A percentile compares a stretch with the other conserved stretches of the same genome.
These are phyloP conservation scores for Odobenus rosmarus DNA, from an alignment of 2,113 vertebrate genomes.

Conservation along the genomic window DNA sequence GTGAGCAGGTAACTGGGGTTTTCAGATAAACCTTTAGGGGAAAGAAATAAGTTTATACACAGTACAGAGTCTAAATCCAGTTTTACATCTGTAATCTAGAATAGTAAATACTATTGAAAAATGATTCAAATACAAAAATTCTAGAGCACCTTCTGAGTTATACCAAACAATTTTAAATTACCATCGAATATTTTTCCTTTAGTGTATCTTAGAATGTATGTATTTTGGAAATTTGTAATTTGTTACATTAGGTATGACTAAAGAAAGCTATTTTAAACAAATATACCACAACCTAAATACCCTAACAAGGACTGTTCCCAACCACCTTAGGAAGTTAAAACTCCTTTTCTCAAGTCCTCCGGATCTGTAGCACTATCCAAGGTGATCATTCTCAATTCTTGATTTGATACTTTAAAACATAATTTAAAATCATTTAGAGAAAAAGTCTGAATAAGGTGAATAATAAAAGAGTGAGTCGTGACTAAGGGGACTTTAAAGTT, in stretches of 20 bases:
- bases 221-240: conserved; percentile 6
- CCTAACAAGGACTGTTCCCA: background rate
- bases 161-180: background rate
- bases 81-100: background rate
- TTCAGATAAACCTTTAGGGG: background rate
- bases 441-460: background rate
- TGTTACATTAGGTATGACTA: background rate
- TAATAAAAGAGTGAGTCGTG: background rate
- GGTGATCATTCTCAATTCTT: background rate
- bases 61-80: background rate
- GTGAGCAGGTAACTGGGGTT: background rate
- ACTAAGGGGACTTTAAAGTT: background rate
- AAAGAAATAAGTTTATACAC: background rate
- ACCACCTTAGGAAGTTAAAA: background rate
- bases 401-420: background rate
- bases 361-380: background rate
- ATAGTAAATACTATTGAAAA: background rate
- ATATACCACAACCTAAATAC: background rate
- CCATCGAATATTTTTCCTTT: background rate
- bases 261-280: conserved; percentile 40
- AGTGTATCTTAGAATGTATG: background rate
- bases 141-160: background rate
- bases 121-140: background rate
- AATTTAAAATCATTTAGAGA: conserved; percentile 33
- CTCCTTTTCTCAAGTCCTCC: background rate